Base-by-base conservation (phyloP, 2,888 invertebrate species). In the Eristalis pertinax region DNA sequence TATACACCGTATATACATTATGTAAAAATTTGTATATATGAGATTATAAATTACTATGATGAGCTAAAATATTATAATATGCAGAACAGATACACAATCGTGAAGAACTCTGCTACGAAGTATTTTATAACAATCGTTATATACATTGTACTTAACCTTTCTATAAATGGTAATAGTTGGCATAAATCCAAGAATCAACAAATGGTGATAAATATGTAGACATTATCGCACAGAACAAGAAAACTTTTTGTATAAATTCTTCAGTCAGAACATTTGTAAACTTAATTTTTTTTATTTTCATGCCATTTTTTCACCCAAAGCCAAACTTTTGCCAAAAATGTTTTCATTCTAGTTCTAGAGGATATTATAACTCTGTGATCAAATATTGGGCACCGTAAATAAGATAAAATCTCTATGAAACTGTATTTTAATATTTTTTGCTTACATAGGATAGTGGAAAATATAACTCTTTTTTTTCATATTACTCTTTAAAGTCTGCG, bases 141-240 rank as follows among this genome's bases (percentile, higher is more conserved):
- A 38, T 38, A 13, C 13, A 38, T 13, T 38, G 38, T 13, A 32
- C 3, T 41, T 41, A 43, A n/a, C n/a, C 22, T 72, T 73, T 29
- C 15, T 64, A 22, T 11, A 64, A 4, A 50, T 5, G 19, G 15
- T 64, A 64, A 24, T 50, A 64, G 24, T 73, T 73, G 72, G 72
- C 72, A 73, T 5, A 1, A 62, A 32, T 73, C 73, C 43, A 43
- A 72, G 72, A 72, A 72, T 72, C 72, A 72, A 72, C 72, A 73
- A 73, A 60, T 73, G 64, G 50, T 32, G 50, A 63, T 64, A 32
- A 72, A 26, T 29, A 50, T 73, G 58, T 24, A 22, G n/a, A 24
- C 43, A 15, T 58, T 56, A 32, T 56, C 26, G 5, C 22, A 5
- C 1, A 41, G 38, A 67, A 43, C 43, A 35, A 22, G 4, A n/a